phyloP scores from a whole-genome alignment of 2,113 vertebrate genomes.

The Centropus bengalensis region DNA sequence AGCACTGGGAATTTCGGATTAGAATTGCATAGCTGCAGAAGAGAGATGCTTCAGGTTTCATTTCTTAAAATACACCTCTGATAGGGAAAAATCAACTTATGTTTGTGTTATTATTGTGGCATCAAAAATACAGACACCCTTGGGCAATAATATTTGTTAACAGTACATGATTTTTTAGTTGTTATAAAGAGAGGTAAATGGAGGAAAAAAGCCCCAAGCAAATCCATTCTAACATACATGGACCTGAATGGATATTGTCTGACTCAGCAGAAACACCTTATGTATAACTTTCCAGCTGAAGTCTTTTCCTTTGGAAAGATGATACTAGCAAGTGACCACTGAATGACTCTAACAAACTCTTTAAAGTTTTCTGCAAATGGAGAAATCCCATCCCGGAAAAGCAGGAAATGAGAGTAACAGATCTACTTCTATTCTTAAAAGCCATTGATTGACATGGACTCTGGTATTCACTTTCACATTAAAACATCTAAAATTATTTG shows the following conservation, averaged over 20 bases:
- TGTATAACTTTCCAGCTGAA: background rate
- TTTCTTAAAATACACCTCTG: background rate
- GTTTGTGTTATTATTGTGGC: background rate
- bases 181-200: background rate
- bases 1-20: background rate
- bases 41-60: background rate
- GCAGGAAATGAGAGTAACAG: accelerated
- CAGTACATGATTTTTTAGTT: background rate
- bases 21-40: background rate
- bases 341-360: background rate
- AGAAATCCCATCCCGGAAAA: background rate
- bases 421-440: background rate
- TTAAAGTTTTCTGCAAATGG: background rate
- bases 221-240: background rate
- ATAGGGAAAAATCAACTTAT: background rate
- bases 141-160: background rate
- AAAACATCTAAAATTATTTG: background rate
- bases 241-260: background rate
- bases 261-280: background rate
- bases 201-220: background rate
- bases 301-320: background rate
- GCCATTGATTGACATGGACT: background rate
- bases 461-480: background rate
- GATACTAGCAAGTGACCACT: background rate
- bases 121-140: background rate